These are phyloP conservation scores for Microctonus brassicae DNA, from an alignment of 2,888 invertebrate genomes.

Conservation along the genomic window DNA sequence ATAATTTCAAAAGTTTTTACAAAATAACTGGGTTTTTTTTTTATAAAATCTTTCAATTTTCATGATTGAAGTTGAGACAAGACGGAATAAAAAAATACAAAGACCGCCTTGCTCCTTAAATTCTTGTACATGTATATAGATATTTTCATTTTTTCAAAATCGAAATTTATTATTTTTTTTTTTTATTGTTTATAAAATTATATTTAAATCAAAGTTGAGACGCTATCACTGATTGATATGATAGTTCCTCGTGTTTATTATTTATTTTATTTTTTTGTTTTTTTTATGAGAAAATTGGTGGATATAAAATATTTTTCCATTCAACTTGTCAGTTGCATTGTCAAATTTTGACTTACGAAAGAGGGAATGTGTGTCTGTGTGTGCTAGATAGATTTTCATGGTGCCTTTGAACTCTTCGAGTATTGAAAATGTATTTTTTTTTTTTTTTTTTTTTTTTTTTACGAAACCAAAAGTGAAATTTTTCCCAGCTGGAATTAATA, in stretches of 20 bases:
- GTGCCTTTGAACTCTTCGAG: conserved; percentile 1
- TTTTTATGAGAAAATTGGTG: neutral
- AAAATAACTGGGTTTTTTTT: too few relatives aligned
- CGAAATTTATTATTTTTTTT: neutral
- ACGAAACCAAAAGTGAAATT: neutral
- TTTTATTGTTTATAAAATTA: neutral
- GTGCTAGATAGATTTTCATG: neutral
- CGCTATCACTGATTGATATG: too few relatives aligned
- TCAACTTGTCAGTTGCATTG: neutral
- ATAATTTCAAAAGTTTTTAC: too few relatives aligned
- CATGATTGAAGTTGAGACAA: too few relatives aligned
- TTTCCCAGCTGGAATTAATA: neutral
- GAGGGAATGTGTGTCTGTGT: neutral
- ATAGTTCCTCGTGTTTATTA: too few relatives aligned
- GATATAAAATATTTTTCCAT: neutral
- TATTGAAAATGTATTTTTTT: neutral
- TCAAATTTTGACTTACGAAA: neutral
- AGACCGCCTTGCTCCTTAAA: too few relatives aligned
- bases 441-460: neutral
- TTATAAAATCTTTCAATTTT: too few relatives aligned
- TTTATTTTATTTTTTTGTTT: neutral
- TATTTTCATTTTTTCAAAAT: too few relatives aligned
- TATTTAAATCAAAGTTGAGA: neutral
- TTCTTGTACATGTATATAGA: too few relatives aligned
- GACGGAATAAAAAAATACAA: too few relatives aligned